Conservation (phyloP, 2,888 invertebrate genomes). For the Bhutanitis thaidina region DNA sequence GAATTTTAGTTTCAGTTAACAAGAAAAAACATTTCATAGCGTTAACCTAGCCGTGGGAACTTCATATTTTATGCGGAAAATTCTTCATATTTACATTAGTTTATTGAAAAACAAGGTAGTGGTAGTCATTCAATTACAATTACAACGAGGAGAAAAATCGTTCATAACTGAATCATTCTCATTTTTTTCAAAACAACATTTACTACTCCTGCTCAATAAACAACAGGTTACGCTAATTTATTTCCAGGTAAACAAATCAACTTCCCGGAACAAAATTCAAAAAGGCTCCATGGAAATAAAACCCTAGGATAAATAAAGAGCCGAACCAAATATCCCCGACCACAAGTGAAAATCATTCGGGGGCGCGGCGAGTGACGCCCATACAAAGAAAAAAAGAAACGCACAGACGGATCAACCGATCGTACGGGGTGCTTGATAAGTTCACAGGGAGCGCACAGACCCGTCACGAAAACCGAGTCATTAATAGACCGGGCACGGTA, state of each 20-base stretch:
- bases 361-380: constrained; percentile 1
- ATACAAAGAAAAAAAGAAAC: constrained; percentile 1
- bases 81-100: too few species aligned
- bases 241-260: not conserved
- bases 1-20: too few species aligned
- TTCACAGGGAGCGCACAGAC: constrained; percentile 3
- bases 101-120: too few species aligned
- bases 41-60: too few species aligned
- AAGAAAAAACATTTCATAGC: too few species aligned
- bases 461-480: constrained; percentile 2
- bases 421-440: constrained; percentile 12
- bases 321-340: not conserved
- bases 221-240: too few species aligned
- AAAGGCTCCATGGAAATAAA: not conserved
- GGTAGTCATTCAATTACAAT: too few species aligned
- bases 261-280: not conserved
- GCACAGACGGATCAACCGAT: not conserved
- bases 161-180: too few species aligned
- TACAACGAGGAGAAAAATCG: too few species aligned
- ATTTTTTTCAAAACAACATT: too few species aligned
- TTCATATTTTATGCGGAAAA: too few species aligned
- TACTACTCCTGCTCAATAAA: too few species aligned
- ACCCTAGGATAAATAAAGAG: not conserved
- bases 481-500: constrained; percentile 11
- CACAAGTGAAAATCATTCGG: constrained; percentile 1